phyloP scores from a whole-genome alignment of 2,797 vertebrate genomes.

The Sus cebifrons region DNA sequence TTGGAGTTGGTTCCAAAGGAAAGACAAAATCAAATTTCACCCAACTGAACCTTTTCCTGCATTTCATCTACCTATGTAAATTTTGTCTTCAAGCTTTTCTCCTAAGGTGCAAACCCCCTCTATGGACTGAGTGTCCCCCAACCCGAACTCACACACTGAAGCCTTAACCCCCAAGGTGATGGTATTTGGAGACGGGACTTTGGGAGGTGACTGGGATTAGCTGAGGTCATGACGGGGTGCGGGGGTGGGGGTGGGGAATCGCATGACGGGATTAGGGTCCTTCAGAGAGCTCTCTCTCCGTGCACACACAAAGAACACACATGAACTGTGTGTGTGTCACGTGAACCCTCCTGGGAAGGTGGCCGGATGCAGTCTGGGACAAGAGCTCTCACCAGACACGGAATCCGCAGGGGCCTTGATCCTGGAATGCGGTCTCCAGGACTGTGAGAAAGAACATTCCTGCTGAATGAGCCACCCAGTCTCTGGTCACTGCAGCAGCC shows the following conservation, averaged over 20 bases:
- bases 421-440: not conserved
- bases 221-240: not conserved
- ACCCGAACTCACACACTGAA: not conserved
- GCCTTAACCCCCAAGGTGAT: rapidly evolving
- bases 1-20: not conserved
- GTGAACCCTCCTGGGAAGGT: rapidly evolving
- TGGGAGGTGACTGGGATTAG: not conserved
- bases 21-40: not conserved
- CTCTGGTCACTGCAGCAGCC: not conserved
- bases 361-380: rapidly evolving
- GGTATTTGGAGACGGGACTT: not conserved
- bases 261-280: no score
- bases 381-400: not conserved
- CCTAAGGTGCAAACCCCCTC: not conserved
- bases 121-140: not conserved
- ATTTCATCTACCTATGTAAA: not conserved
- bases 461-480: not conserved
- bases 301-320: not conserved
- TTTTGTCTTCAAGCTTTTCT: not conserved
- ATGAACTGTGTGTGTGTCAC: not conserved
- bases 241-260: no score
- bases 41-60: rapidly evolving
- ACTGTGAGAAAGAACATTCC: not conserved
- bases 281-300: not conserved
- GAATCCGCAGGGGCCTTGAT: not conserved